Base-by-base conservation (phyloP, 2,797 vertebrate genomes). In the Chelonia mydas region DNA sequence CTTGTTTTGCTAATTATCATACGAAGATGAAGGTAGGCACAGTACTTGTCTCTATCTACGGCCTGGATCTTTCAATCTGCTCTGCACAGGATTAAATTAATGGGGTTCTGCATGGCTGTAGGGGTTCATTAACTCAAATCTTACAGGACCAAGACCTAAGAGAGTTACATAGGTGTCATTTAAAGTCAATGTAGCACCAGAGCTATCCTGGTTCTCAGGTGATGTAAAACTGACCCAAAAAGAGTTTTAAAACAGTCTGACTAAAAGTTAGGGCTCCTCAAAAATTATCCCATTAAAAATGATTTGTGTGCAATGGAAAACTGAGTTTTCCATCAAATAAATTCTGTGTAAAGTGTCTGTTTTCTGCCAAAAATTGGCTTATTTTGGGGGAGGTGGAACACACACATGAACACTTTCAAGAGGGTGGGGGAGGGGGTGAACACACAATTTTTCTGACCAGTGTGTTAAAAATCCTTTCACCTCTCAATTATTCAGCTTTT, bases 1-100 rank as follows among this genome's bases (percentile, higher is more conserved):
- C 55, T 57, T 57, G 27, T 57, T 57, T 57, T 57, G 11, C 5
- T 28, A 57, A 28, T 1, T 2, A 57, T 12, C 88, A 6, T 12
- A n/a, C 41, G 88, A n/a, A 23, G 15, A 79, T n/a, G 3, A 68
- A 11, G 2, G 1, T 65, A 45, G 77, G 7, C 49, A 45, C 5
- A 51, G 2, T 9, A 31, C 1, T 19, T 0, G 0, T 27, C 3
- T 59, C 74, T 83, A 5, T 0, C 33, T n/a, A 33, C 53, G 50
- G 33, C 78, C 23, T 6, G 33, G 17, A 1, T 8, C 4, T 79
- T 90, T 83, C 5, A 81, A 37, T 2, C 3, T 77, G 2, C 10
- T 89, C 79, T 81, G 11, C 53, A 53, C 7, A 90, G 13, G 79
- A 1, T 7, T 28, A 2, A 28, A 23, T 2, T 2, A 81, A 87